These are phyloP conservation scores for Momotus momota DNA, from an alignment of 2,797 vertebrate genomes.

Conservation along the genomic window DNA sequence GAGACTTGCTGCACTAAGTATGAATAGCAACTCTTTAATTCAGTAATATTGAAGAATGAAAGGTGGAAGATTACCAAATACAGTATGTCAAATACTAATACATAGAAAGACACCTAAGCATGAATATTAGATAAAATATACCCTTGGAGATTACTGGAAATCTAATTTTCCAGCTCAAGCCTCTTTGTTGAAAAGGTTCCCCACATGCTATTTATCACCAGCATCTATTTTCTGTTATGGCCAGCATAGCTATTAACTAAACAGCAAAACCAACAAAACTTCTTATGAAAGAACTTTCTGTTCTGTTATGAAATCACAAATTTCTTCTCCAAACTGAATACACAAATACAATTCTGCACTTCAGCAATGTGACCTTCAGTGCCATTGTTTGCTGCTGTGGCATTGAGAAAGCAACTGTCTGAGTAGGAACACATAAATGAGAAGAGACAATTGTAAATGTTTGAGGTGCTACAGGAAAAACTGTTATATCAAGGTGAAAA, in stretches of 20 bases:
- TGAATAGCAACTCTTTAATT: not conserved
- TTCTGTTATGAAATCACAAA: constrained; percentile 5
- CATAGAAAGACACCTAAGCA: not conserved
- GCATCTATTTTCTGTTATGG: not conserved
- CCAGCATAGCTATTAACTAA: not conserved
- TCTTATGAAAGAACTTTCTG: not conserved
- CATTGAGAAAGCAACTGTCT: not conserved
- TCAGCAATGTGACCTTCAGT: not conserved
- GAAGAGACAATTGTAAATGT: not conserved
- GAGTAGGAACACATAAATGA: not conserved
- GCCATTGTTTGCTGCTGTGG: not conserved
- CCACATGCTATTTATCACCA: not conserved
- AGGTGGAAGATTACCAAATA: not conserved
- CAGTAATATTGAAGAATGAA: not conserved
- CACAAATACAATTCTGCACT: not conserved
- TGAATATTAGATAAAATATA: not conserved
- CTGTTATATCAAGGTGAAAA: not conserved
- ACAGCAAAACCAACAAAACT: not conserved
- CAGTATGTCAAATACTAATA: not conserved
- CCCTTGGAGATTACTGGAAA: not conserved
- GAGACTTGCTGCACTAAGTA: not conserved
- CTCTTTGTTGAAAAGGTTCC: not conserved
- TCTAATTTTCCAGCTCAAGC: not conserved
- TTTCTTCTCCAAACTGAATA: not conserved
- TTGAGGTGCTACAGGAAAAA: not conserved